Evolutionary conservation across 2,113 vertebrate species (phyloP), one percentile per base, ranked within the genome.

Genomic region (Festucalex cinctus): DNA sequence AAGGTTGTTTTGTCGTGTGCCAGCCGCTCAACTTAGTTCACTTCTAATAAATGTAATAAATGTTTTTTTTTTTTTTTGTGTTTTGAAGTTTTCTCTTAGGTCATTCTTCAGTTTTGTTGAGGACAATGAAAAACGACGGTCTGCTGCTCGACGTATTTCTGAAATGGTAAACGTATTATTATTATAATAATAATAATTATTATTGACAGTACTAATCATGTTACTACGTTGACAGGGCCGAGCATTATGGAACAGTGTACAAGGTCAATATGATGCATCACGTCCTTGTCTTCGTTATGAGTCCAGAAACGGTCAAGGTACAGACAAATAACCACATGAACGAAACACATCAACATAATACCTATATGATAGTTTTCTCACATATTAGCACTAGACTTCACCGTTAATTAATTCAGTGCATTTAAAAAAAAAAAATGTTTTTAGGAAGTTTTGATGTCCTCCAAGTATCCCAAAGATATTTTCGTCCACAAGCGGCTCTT

Each of bases 391-490:
- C 9, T 14, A 17, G 43, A 9, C 37, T 39, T 9, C 12, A 12
- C 39, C 16, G 3, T 3, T 0, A 44, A 44, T 10, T 14, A 16
- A 44, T 20, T 49, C 1, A 9, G 7, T n/a, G 2, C 9, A 32
- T 44, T 6, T 68, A 69, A n/a, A n/a, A n/a, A n/a, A n/a, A n/a
- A n/a, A n/a, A n/a, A n/a, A n/a, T n/a, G n/a, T n/a, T n/a, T 79
- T 67, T 60, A 93, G 92, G 86, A 90, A 63, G 22, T 92, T 35
- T 28, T 93, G 75, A 92, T 92, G 91, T 92, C 91, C n/a, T 20
- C 89, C 24, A 92, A 92, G 71, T 89, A 92, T 41, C 77, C 75
- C 3, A 92, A 93, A 80, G 81, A 89, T 26, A 59, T 26, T 8
- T 46, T 79, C 12, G 1, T 85, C 35, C 86, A 89, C 78, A 79